Evolutionary conservation across 2,797 vertebrate genomes (phyloP).

Genomic region (Knipowitschia caucasica): DNA sequence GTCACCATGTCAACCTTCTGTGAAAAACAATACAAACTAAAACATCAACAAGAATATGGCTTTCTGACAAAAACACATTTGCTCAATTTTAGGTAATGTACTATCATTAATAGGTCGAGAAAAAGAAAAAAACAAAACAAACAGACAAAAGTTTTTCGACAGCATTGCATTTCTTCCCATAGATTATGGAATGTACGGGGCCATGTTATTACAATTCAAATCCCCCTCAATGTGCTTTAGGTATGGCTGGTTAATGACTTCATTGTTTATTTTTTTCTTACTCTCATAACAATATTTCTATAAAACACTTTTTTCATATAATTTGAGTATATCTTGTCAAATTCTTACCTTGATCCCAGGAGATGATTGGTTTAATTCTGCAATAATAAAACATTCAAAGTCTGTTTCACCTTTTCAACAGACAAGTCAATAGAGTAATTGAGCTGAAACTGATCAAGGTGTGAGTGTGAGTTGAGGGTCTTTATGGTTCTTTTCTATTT

Average conservation of each 20-base stretch:
- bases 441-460: constrained; percentile 39
- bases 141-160: constrained; percentile 47
- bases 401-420: constrained; percentile 30
- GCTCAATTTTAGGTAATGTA: constrained; percentile 52
- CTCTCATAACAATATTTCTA: constrained; percentile 49
- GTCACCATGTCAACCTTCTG: constrained; percentile 22
- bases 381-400: constrained; percentile 63
- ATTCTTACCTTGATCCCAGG: constrained; percentile 44
- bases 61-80: constrained; percentile 67
- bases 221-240: constrained; percentile 73
- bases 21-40: constrained; percentile 21
- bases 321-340: constrained; percentile 42
- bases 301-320: constrained; percentile 54
- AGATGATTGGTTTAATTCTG: constrained; percentile 58
- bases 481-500: constrained; percentile 75
- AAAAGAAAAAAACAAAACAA: constrained; percentile 47
- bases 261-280: constrained; percentile 22
- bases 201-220: constrained; percentile 53
- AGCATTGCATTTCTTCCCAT: constrained; percentile 64
- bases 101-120: constrained; percentile 61
- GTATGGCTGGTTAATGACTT: constrained; percentile 60
- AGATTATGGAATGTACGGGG: constrained; percentile 71
- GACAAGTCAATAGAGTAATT: constrained; percentile 54
- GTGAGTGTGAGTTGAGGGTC: constrained; percentile 65
- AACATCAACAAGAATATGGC: constrained; percentile 61